Evolutionary conservation across 2,888 invertebrate species (phyloP), one percentile per base, ranked within the genome.

Genomic region (Cetonia aurata): DNA sequence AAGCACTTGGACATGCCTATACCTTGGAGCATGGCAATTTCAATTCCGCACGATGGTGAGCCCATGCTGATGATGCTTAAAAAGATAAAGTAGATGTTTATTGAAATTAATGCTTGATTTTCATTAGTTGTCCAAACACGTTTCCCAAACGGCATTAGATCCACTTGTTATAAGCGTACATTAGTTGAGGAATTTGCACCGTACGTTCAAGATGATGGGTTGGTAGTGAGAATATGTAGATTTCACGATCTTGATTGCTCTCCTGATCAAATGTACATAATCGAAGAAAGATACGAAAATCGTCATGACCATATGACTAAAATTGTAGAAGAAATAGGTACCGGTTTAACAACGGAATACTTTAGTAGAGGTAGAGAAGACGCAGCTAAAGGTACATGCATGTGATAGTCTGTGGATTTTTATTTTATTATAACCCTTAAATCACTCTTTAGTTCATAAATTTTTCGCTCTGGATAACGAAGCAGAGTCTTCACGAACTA

Each of bases 121-220:
- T 53, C 59, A 65, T 37, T 68, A 72, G 69, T 72, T 31, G 67
- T 70, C n/a, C 69, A 90, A 70, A 87, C 88, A 74, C 88, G 94
- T 9, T 96, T 91, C 83, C 95, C 95, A 0, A 91, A 90, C 19
- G 91, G 90, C 31, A 88, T 88, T 53, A 93, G 91, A 81, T 86
- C 84, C 2, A 85, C 90, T 1, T 86, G 89, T 74, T 96, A 92
- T 81, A 94, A 93, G 81, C 90, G 91, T 75, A 89, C 92, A 0
- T 85, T 92, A 46, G 86, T 94, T 6, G 93, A 96, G 81, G 89
- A 92, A 74, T 96, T 90, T 82, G 89, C 95, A 0, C 92, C 93
- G 0, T 96, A 95, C 77, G 87, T 89, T 0, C 88, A 92, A 78
- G 85, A 84, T 0, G 92, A 94, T 81, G 96, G 96, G 0, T 84